A percentile compares a stretch with the other conserved stretches of the same genome.
These are phyloP conservation scores for Coranthus polyacanthus DNA, from an alignment of 2,797 vertebrate genomes.

Conservation along the genomic window DNA sequence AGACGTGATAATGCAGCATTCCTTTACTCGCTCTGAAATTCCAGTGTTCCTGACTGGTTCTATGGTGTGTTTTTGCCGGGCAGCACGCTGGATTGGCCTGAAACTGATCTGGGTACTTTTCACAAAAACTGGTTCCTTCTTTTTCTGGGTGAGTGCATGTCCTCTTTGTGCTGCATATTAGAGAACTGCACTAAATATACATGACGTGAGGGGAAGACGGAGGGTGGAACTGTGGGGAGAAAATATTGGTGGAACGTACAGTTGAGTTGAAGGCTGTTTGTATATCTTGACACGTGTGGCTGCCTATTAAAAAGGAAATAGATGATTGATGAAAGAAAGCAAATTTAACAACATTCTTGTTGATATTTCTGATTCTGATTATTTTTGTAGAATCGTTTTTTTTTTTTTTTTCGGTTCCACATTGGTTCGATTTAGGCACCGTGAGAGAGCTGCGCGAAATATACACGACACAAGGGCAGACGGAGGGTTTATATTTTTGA, in stretches of 20 bases:
- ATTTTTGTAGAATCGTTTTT: too few relatives aligned
- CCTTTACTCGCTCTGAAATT: conserved; percentile 38
- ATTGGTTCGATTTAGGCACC: too few relatives aligned
- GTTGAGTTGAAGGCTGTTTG: too few relatives aligned
- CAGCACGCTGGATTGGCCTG: conserved; percentile 56
- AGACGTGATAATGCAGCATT: neutral
- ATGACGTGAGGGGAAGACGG: conserved; percentile 30
- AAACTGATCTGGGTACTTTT: conserved; percentile 52
- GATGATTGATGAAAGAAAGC: too few relatives aligned
- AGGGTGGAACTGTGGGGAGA: conserved; percentile 47
- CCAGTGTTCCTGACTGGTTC: conserved; percentile 37
- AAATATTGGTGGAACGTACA: conserved; percentile 47
- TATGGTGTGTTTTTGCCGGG: conserved; percentile 59
- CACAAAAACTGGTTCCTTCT: conserved; percentile 35
- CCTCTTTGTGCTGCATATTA: neutral
- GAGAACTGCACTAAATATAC: neutral
- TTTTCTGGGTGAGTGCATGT: conserved; percentile 8
- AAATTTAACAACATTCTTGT: too few relatives aligned
- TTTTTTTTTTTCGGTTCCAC: too few relatives aligned
- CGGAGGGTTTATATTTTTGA: too few relatives aligned
- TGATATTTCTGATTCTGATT: too few relatives aligned
- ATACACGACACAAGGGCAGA: too few relatives aligned
- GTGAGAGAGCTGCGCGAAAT: too few relatives aligned
- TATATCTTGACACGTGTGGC: conserved; percentile 9
- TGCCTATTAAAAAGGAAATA: conserved; percentile 19